Base-by-base conservation (phyloP, 2,797 vertebrate species). In the Bovichtus variegatus region DNA sequence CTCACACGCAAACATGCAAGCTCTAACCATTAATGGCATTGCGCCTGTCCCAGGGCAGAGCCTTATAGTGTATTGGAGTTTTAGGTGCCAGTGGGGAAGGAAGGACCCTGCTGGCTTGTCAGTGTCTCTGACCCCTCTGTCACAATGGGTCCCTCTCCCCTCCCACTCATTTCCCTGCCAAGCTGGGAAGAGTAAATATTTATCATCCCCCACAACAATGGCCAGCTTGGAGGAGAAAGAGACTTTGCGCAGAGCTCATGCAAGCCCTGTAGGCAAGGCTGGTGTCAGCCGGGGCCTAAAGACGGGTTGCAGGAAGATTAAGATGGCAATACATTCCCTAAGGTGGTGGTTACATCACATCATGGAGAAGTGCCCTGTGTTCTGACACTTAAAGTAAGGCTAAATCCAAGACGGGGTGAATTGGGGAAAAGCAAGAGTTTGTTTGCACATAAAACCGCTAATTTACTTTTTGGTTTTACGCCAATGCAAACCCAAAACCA, bases 131-230 rank as follows among this genome's bases (percentile, higher is more conserved):
- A 91, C 85, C 88, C 82, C 80, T 81, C 76, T 73, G 73, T 86
- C 83, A 90, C 92, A 92, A 92, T 89, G 85, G 83, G 11, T 75
- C 62, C 65, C 66, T 82, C 82, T 81, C 69, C 74, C 87, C 90
- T 85, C 90, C 89, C 85, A 87, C 91, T 88, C 83, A 74, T 84
- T 89, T 91, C 78, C 80, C 91, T 91, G 83, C 90, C 89, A 89
- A 94, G 95, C 96, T 97, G 96, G 96, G 96, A 97, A 97, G 94
- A 95, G 95, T 96, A 96, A 95, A 97, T 96, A 96, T 97, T 97
- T 96, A 96, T 95, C 94, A 92, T 90, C 82, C 90, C 90, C 76
- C 81, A 89, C 91, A 93, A 96, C 96, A 97, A 95, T 96, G 93
- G 93, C 78, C 74, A 58, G 92, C 89, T 76, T 46, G 76, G 80